Evolutionary conservation across 2,113 vertebrate species (phyloP).

Genomic region (Bolborhynchus lineola): DNA sequence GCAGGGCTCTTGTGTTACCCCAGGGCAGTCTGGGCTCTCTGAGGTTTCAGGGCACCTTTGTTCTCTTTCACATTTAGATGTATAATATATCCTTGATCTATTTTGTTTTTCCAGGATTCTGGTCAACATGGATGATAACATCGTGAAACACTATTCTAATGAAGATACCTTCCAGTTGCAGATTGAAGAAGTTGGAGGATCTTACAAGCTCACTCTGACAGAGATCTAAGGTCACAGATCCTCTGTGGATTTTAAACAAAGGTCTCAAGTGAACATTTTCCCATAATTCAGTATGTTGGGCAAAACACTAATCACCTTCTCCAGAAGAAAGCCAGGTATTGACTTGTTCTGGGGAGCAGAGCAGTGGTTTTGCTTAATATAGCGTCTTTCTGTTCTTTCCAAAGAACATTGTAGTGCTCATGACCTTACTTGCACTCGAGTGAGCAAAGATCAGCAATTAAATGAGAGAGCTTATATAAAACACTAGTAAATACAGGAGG

Average conservation of each 20-base stretch:
- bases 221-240: slow-evolving; percentile 82
- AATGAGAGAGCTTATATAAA: slow-evolving; percentile 9
- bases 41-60: not conserved
- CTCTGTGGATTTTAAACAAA: slow-evolving; percentile 17
- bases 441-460: not conserved
- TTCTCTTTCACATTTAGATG: not conserved
- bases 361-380: slow-evolving; percentile 25
- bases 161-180: slow-evolving; percentile 99
- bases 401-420: not conserved
- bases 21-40: not conserved
- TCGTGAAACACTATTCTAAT: slow-evolving; percentile 98
- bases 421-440: slow-evolving; percentile 41
- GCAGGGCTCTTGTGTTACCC: not conserved
- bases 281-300: not conserved
- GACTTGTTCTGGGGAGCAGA: slow-evolving; percentile 40
- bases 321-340: not conserved
- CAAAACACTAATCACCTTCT: not conserved
- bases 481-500: slow-evolving; percentile 3
- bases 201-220: slow-evolving; percentile 93
- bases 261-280: slow-evolving; percentile 7
- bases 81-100: not conserved
- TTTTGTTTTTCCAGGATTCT: slow-evolving; percentile 82
- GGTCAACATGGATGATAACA: slow-evolving; percentile 99
- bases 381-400: slow-evolving; percentile 19
- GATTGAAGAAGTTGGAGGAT: slow-evolving; percentile 87